Base-by-base conservation (phyloP, 2,888 invertebrate species). In the Fragum fragum region DNA sequence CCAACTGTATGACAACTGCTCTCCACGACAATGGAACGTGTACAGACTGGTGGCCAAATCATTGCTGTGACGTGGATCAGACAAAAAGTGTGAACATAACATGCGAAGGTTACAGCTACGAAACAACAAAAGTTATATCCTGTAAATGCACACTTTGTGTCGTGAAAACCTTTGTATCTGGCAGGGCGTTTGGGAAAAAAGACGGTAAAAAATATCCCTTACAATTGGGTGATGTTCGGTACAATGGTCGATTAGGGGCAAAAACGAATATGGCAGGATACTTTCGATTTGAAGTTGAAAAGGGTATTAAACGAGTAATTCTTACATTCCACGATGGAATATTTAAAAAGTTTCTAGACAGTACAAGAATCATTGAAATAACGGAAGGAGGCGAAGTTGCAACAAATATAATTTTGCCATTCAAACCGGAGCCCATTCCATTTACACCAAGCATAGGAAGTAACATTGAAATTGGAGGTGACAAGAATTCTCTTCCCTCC, bases 221-320 rank as follows among this genome's bases (percentile, higher is more conserved):
- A 18, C 69, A 70, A 52, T 69, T 76, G 0, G 83, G 79, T 11
- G 53, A 68, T 11, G 21, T 83, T 9, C 16, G 32, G 0, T 47
- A 73, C 1, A 68, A 77, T 66, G 79, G 76, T 0, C 59, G 73
- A 16, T 14, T 28, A 26, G 47, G 69, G 2, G 57, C 79, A 5
- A 52, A 28, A 18, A 73, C 83, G n/a, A 79, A 73, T 23, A 76
- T 73, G 76, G 52, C 63, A 0, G 83, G 83, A 18, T 74, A 36
- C 47, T 83, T 83, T 47, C 21, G 63, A 11, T 83, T 83, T 47
- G 79, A 79, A 36, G 55, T 79, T n/a, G n/a, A n/a, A n/a, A n/a
- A n/a, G n/a, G n/a, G n/a, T n/a, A n/a, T n/a, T n/a, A 70, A 47
- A 29, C 26, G 74, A 28, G 36, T 70, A 21, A 53, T 83, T 23